Evolutionary conservation across 2,797 vertebrate species (phyloP).

Genomic region (Spinus olivaceus): DNA sequence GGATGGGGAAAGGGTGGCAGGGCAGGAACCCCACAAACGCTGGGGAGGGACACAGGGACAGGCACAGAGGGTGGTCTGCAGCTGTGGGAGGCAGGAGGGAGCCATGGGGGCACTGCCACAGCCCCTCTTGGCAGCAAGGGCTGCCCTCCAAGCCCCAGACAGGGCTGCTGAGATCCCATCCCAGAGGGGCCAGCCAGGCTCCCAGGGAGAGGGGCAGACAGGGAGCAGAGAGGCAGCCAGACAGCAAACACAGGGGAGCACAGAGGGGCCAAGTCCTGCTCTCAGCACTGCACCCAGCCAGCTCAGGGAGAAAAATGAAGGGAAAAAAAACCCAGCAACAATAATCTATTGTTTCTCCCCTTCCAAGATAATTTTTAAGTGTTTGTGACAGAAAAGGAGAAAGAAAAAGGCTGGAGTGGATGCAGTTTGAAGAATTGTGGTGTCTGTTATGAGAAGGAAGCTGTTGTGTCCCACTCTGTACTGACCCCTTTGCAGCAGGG

Average conservation of each 20-base stretch:
- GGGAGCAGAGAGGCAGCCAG: neutral
- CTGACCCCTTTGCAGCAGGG: neutral
- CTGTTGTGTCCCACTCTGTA: neutral
- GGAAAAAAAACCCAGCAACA: neutral
- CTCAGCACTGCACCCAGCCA: neutral
- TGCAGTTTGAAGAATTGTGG: neutral
- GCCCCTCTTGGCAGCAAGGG: neutral
- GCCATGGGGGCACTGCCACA: neutral
- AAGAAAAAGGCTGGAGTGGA: neutral
- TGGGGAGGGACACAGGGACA: too few relatives aligned
- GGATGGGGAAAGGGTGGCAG: too few relatives aligned
- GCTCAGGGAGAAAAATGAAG: neutral
- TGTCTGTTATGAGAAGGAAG: neutral
- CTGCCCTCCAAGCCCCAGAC: neutral
- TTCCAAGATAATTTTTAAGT: neutral
- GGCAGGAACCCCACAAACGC: too few relatives aligned
- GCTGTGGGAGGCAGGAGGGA: neutral
- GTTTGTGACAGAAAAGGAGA: neutral
- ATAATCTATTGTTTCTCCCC: neutral
- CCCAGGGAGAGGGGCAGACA: rapidly evolving
- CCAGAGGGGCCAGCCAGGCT: neutral
- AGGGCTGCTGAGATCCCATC: neutral
- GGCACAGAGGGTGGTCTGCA: too few relatives aligned
- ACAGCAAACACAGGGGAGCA: neutral
- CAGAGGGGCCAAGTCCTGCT: neutral